A percentile compares a stretch with the other conserved stretches of the same genome.
Evolutionary conservation across 2,888 invertebrate species (phyloP).

Genomic region (Steinernema scapterisci): DNA sequence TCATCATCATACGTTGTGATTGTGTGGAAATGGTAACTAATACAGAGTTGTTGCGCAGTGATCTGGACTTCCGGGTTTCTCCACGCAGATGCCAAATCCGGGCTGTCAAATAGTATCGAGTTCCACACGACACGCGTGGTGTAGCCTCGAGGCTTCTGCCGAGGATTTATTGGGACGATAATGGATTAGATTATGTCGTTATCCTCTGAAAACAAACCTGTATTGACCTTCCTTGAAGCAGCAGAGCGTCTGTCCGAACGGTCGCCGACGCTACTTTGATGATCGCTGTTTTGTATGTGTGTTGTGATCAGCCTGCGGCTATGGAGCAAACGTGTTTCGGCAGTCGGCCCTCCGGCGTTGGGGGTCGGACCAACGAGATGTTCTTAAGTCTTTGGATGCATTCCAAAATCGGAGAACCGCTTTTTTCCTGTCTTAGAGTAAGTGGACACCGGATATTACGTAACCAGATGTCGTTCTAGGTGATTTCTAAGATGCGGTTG

Average conservation of each 20-base stretch:
- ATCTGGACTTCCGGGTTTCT: background rate
- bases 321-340: constrained; percentile 19
- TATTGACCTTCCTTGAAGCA: background rate
- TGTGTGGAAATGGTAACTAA: background rate
- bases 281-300: background rate
- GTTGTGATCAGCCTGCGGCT: background rate
- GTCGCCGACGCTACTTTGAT: background rate
- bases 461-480: background rate
- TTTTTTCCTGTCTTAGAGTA: background rate
- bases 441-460: background rate
- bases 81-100: too few relatives aligned
- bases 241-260: background rate
- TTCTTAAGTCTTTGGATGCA: background rate
- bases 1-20: background rate
- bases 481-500: background rate
- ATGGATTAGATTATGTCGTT: constrained; percentile 11
- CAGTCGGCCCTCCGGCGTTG: background rate
- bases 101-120: too few relatives aligned
- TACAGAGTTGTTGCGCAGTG: constrained; percentile 2
- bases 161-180: background rate
- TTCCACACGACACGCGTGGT: too few relatives aligned
- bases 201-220: background rate
- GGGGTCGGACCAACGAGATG: background rate
- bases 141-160: background rate
- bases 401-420: background rate